Base-by-base conservation (phyloP, 2,888 invertebrate genomes). In the Eurytoma adleriae region DNA sequence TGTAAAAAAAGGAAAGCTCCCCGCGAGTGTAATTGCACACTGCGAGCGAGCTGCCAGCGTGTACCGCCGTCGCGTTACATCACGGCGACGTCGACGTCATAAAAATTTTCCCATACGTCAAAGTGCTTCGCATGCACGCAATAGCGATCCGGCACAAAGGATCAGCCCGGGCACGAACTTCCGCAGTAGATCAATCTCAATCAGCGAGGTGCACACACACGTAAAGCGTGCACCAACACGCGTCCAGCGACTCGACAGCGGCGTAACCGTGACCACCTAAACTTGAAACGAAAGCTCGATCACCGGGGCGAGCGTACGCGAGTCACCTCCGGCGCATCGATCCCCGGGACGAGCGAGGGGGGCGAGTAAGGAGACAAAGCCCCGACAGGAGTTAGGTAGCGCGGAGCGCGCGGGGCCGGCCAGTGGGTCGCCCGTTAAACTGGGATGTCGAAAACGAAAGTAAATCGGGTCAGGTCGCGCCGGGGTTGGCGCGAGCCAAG, bases 381-480 rank as follows among this genome's bases (percentile, higher is more conserved):
- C 40, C 40, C 40, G 40, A 40, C 40, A 7, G 40, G 40, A 40
- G 40, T 40, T 40, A 3, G 40, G 40, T 40, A 4, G 40, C 40
- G 13, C 64, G 5, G 2, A 30, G 50, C 50, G 70, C n/a, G n/a
- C 57, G 40, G 48, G 67, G 48, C 40, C 40, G 24, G 54, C 20
- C 40, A 59, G 18, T 66, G 40, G 40, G 40, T 40, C 40, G 40
- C 40, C 24, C 40, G 40, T 48, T 40, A 67, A 77, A 70, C 52
- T 70, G 64, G 73, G 77, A 66, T 73, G 80, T 56, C 78, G 78
- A 82, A 82, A 82, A 79, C 66, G 82, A 82, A 82, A 82, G 82
- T 82, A 82, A 77, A 82, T 70, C 27, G 79, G 68, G 73, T 73
- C 82, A 69, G 79, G 70, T 77, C 74, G 66, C 40, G 56, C 13